Base-by-base conservation (phyloP, 2,888 invertebrate species). In the Anthoptus insignis region DNA sequence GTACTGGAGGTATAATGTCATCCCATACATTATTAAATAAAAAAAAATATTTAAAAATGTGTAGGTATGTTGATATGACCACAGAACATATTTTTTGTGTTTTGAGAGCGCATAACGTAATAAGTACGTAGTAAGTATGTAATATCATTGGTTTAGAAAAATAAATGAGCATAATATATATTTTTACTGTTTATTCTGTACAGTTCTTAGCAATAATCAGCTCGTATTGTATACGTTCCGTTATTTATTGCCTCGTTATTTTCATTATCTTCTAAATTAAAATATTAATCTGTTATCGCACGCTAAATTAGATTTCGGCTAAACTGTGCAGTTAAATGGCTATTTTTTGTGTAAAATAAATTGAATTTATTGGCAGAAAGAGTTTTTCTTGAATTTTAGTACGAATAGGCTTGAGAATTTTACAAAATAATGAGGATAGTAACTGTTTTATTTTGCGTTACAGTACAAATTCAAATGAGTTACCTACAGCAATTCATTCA, bases 211-310 rank as follows among this genome's bases (percentile, higher is more conserved):
- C 14, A 47, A 49, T 57, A 42, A 24, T 19, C 14, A 29, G 27
- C 32, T 53, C 61, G 56, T 56, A 63, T 50, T 57, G 63, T 39
- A 50, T 14, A 14, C 49, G 21, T 39, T 56, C 2, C 29, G 39
- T 63, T 57, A 56, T 63, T 63, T 50, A 63, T 50, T 16, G 56
- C 49, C 13, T 50, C 29, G 54, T 57, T 27, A 57, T 57, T 57
- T 57, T 42, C 56, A 57, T 57, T 63, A 57, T 63, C 63, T 37
- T 57, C 50, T 9, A 24, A 63, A 63, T 63, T 63, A 57, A 57
- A 50, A 57, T 56, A 52, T 64, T 64, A 50, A 52, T 47, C 64
- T 64, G 57, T 64, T 59, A 64, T 64, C 53, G 19, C 59, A 53
- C 59, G 64, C 39, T 59, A 64, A 59, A 59, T 59, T 47, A 53